These are phyloP conservation scores for Phlogophora meticulosa DNA, from an alignment of 2,888 invertebrate species.

Conservation along the genomic window DNA sequence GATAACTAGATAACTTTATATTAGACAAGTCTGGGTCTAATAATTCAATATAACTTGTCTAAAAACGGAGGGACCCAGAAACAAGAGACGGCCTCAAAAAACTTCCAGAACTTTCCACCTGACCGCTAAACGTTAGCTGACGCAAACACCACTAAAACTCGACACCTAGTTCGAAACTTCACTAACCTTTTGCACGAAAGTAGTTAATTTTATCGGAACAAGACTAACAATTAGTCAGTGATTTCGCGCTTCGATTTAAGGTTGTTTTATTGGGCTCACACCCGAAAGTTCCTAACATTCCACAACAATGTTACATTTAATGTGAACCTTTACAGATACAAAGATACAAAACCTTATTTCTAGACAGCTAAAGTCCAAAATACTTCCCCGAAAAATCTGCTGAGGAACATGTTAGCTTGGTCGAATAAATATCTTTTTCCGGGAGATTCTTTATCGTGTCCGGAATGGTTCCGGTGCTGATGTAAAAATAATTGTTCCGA, in stretches of 20 bases:
- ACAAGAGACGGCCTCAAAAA: constrained; percentile 42
- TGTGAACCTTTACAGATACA: constrained; percentile 5
- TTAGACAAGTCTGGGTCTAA: constrained; percentile 12
- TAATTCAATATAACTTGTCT: constrained; percentile 35
- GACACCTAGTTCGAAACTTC: constrained; percentile 54
- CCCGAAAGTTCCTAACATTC: constrained; percentile 74
- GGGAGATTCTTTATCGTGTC: constrained; percentile 81
- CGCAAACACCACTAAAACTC: constrained; percentile 49
- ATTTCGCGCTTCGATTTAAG: constrained; percentile 81
- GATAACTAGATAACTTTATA: constrained; percentile 12
- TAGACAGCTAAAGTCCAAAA: constrained; percentile 56
- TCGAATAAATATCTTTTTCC: constrained; percentile 79
- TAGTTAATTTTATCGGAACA: constrained; percentile 81
- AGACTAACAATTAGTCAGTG: constrained; percentile 82
- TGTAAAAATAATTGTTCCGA: constrained; percentile 82
- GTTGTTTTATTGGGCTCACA: constrained; percentile 82
- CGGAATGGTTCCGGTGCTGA: constrained; percentile 79
- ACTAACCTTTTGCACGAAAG: constrained; percentile 51
- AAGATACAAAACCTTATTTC: constrained; percentile 51
- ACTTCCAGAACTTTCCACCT: constrained; percentile 40
- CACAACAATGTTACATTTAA: constrained; percentile 61
- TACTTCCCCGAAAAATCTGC: constrained; percentile 24
- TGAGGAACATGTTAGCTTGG: constrained; percentile 63
- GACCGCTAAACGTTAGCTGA: constrained; percentile 42
- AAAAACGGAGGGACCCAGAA: constrained; percentile 12